phyloP scores from a whole-genome alignment of 92 coral and sea anemone species.

The Epizoanthus stellaris region DNA sequence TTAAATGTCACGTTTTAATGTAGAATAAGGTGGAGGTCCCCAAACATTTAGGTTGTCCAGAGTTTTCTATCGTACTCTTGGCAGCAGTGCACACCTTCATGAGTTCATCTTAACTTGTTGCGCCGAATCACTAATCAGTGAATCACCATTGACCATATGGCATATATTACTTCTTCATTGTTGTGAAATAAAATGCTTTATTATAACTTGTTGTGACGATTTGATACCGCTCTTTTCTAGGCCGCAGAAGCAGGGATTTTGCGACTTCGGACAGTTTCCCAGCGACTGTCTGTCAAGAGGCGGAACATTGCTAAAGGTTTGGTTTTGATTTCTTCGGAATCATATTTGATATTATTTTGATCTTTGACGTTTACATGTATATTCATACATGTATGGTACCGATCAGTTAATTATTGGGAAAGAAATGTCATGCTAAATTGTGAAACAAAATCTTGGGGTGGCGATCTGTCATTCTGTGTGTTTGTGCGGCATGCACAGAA shows the following conservation, averaged over 20 bases:
- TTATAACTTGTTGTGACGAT: neutral
- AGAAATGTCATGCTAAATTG: too few species aligned
- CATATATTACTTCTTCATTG: neutral
- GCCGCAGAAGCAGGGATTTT: slow-evolving; percentile 99
- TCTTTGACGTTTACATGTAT: slow-evolving; percentile 10
- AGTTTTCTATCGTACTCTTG: too few species aligned
- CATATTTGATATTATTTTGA: neutral
- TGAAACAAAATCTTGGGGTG: too few species aligned
- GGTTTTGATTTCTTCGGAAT: neutral
- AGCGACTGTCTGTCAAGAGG: slow-evolving; percentile 70
- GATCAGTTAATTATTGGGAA: neutral
- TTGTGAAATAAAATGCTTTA: neutral
- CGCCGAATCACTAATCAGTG: too few species aligned
- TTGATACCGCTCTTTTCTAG: slow-evolving; percentile 44
- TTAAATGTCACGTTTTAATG: too few species aligned
- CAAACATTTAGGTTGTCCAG: too few species aligned
- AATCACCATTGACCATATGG: too few species aligned
- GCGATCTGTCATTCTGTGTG: too few species aligned
- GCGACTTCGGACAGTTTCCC: slow-evolving; percentile 85
- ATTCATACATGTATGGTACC: neutral
- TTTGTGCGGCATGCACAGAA: too few species aligned
- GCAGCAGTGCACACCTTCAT: too few species aligned
- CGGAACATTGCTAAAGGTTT: slow-evolving; percentile 70
- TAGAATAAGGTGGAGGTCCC: too few species aligned
- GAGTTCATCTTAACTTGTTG: too few species aligned